Conservation (phyloP, 1,140 invertebrate species). For the Drosophila insularis region DNA sequence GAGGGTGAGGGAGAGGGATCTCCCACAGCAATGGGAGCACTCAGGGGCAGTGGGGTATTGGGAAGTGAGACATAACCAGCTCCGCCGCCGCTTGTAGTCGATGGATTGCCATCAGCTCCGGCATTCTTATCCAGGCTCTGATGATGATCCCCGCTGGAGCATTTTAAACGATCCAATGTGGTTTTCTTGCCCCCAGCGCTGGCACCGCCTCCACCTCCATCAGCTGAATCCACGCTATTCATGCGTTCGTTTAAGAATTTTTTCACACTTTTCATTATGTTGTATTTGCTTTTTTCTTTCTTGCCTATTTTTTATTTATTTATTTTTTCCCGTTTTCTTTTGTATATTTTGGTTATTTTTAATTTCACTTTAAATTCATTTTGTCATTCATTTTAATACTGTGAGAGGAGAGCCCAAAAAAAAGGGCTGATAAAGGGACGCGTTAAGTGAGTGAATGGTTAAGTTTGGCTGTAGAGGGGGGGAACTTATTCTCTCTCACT, state of each 20-base stretch:
- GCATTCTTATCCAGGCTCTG: conserved; percentile 15
- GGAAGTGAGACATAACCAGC: conserved; percentile 50
- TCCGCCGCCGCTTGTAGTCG: background rate
- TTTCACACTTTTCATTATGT: conserved; percentile 77
- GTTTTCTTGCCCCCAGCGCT: conserved; percentile 38
- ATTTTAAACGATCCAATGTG: conserved; percentile 60
- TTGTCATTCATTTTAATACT: conserved; percentile 10
- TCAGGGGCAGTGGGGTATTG: conserved; percentile 60
- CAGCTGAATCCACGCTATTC: conserved; percentile 69
- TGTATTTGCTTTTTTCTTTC: conserved; percentile 8
- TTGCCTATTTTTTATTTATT: conserved; percentile 7
- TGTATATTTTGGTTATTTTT: conserved; percentile 30
- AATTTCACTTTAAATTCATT: conserved; percentile 28
- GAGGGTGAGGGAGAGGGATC: conserved; percentile 76
- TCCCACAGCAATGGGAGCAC: conserved; percentile 61
- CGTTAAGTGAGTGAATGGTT: background rate
- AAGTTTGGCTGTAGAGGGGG: background rate
- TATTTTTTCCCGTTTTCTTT: conserved; percentile 23
- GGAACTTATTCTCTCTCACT: background rate
- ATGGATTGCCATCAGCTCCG: background rate
- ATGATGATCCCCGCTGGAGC: conserved; percentile 13
- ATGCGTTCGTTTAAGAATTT: conserved; percentile 80
- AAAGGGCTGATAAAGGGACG: background rate
- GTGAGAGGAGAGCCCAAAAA: background rate
- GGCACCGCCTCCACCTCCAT: conserved; percentile 21